Evolutionary conservation across 2,888 invertebrate genomes (phyloP), one percentile per base, ranked within the genome.

Genomic region (Gonocerus acuteangulatus): DNA sequence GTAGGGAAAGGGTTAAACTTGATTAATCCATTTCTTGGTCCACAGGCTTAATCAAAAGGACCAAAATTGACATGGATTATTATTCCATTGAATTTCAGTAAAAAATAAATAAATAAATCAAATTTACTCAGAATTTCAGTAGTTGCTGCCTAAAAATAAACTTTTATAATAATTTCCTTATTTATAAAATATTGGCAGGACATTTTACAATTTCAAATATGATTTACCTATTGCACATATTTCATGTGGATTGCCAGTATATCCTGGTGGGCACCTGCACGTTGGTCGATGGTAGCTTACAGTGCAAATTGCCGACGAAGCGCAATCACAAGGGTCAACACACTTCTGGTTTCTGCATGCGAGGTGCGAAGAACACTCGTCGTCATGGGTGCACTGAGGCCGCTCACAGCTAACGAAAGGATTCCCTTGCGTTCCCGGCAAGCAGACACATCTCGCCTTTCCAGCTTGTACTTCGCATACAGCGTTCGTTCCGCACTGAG

Each of bases 261-360:
- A 88, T 15, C 89, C 90, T 47, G 89, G 82, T 39, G 89, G 87
- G 73, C 93, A 93, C 68, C 85, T 82, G 70, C 93, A 93, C 54
- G 80, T 78, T 1, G 91, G 83, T 60, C 78, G 76, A 73, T 93
- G 93, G 67, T 88, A 84, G 57, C 80, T 78, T 3, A 90, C 89
- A 1, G 79, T 80, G 70, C 94, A 94, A 63, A 84, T 78, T 1
- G 92, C 88, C 9, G 80, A 81, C 4, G 79, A 75, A n/a, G 89
- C 88, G 72, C 92, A 93, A 58, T 85, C 81, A 74, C 93, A 94
- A 6, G 92, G 92, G 76, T 88, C 85, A 70, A 83, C 82, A 71
- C 94, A 95, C 62, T 80, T 81, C 70, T 86, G 86, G 68, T 84
- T 83, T 65, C 81, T 78, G 71, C 94, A 94, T 7, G 89, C 86